Base-by-base conservation (phyloP, 2,888 invertebrate genomes). In the Volucella zonaria region DNA sequence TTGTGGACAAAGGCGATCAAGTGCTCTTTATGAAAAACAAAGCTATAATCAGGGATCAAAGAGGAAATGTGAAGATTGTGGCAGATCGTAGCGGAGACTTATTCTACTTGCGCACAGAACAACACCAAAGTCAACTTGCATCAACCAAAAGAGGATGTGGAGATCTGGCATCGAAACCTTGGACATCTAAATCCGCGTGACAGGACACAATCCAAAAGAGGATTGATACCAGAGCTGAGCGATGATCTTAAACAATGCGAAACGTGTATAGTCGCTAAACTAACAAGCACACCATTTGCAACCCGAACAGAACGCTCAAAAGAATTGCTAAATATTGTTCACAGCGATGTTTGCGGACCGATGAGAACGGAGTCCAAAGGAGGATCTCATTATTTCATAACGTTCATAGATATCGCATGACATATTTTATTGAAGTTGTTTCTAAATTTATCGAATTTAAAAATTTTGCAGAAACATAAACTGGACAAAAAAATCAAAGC, bases 321-420 rank as follows among this genome's bases (percentile, higher is more conserved):
- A 49, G 49, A 9, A 49, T 49, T 14, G 12, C 3, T 49, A 9
- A 49, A 49, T 49, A 49, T 81, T 10, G 18, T 82, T 14, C 82
- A 86, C 61, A 82, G 78, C 8, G 82, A 86, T 54, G 85, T 85
- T 2, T 85, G 75, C 15, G 82, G 76, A 10, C 81, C 80, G 12
- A 82, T 80, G 66, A 68, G 70, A 0, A 49, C 67, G 9, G n/a
- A 38, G 8, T 86, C 86, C 12, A 42, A 6, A 79, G 86, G 61
- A 42, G 61, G 61, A 6, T 45, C 45, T 2, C n/a, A 23, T 8
- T 61, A 61, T 40, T 47, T 61, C 43, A 23, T 61, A 40, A 47
- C 61, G 2, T 43, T 61, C 31, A 71, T 83, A 31, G 18, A 18
- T 18, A 18, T 18, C 1, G 18, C 18, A 18, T 18, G 18, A 18